Conservation (phyloP, 1,140 invertebrate species). For the Drosophila melanogaster region Release_6_plus_ISO1_MT NT_033777.3:22199501-22200000, state of each 20-base stretch:
- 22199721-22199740: neutral
- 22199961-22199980: conserved; percentile 40
- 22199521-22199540: neutral
- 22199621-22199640: too few species aligned
- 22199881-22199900: conserved; percentile 45
- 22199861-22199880: conserved; percentile 72
- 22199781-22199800: conserved; percentile 67
- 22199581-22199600: too few species aligned
- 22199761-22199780: conserved; percentile 23
- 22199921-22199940: neutral
- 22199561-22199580: too few species aligned
- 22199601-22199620: too few species aligned
- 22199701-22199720: neutral
- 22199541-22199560: neutral
- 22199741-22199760: conserved; percentile 7
- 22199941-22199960: conserved; percentile 55
- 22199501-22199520: conserved; percentile 19
- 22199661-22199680: too few species aligned
- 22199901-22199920: conserved; percentile 8
- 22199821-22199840: conserved; percentile 80
- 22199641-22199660: too few species aligned
- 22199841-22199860: conserved; percentile 82
- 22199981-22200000: conserved; percentile 72
- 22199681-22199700: too few species aligned
- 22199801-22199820: conserved; percentile 81